Evolutionary conservation across 2,888 invertebrate species (phyloP).

Genomic region (Harpagoxenus sublaevis): DNA sequence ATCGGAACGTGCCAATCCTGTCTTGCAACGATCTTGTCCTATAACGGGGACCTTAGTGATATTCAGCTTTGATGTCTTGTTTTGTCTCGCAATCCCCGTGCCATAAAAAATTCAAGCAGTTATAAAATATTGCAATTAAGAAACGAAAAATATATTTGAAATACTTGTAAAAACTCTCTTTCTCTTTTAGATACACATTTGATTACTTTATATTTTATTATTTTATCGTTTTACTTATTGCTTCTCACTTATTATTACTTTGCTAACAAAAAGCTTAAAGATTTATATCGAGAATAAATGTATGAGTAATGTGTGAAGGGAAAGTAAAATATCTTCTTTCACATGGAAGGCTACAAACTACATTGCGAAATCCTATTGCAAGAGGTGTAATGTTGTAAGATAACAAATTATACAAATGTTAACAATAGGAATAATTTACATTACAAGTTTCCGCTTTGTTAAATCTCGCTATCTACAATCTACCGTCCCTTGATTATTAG

Average conservation of each 20-base stretch:
- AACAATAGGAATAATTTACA: slow-evolving; percentile 39
- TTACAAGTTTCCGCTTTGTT: slow-evolving; percentile 18
- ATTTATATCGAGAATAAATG: background rate
- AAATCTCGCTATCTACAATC: slow-evolving; percentile 37
- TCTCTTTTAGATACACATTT: background rate
- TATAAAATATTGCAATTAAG: background rate
- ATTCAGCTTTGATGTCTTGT: slow-evolving; percentile 10
- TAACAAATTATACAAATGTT: background rate
- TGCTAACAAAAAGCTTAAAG: background rate
- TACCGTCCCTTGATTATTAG: slow-evolving; percentile 71
- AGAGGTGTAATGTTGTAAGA: background rate
- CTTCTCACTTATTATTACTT: background rate
- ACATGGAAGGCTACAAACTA: background rate
- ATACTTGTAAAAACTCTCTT: background rate
- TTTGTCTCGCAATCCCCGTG: background rate
- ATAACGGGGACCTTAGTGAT: slow-evolving; percentile 55
- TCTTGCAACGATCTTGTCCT: slow-evolving; percentile 19
- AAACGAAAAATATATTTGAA: background rate
- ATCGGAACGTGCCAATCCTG: slow-evolving; percentile 60
- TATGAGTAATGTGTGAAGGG: background rate
- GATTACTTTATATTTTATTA: background rate
- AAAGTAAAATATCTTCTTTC: background rate
- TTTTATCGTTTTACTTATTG: background rate
- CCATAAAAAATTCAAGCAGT: background rate
- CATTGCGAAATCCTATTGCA: background rate